phyloP scores from a whole-genome alignment of 2,113 vertebrate genomes.

The Barnardius zonarius region DNA sequence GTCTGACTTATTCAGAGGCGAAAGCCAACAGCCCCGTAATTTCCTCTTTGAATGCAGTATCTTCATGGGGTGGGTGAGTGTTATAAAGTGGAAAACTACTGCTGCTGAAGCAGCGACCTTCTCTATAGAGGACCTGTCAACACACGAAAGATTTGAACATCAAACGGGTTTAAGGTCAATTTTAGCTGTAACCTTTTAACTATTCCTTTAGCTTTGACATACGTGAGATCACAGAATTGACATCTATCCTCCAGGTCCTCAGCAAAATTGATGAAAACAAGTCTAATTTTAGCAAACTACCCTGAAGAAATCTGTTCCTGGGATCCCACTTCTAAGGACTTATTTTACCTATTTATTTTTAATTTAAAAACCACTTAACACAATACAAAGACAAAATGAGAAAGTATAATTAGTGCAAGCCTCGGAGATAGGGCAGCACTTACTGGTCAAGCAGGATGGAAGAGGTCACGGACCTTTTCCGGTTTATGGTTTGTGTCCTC shows the following conservation, averaged over 20 bases:
- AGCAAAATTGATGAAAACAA: conserved; percentile 11
- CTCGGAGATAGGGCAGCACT: not conserved
- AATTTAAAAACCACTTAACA: conserved; percentile 24
- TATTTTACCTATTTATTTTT: conserved; percentile 31
- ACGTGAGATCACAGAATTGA: conserved; percentile 1
- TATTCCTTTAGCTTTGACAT: conserved; percentile 36
- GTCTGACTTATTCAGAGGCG: not conserved
- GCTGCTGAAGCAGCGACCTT: conserved; percentile 20
- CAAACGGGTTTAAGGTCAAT: conserved; percentile 20
- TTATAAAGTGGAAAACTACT: not conserved
- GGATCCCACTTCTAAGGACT: not conserved
- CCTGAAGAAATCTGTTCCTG: not conserved
- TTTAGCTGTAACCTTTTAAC: conserved; percentile 57
- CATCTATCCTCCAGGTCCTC: not conserved
- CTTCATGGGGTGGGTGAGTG: not conserved
- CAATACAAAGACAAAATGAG: not conserved
- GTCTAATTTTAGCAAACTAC: not conserved
- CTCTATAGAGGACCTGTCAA: conserved; percentile 49
- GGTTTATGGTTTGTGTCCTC: not conserved
- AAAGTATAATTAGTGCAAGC: not conserved
- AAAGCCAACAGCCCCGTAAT: not conserved
- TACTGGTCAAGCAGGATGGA: conserved; percentile 3
- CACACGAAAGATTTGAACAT: conserved; percentile 34
- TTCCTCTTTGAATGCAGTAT: not conserved
- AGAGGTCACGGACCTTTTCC: not conserved